Evolutionary conservation across 2,888 invertebrate species (phyloP).

Genomic region (Polylopha cassiicola): DNA sequence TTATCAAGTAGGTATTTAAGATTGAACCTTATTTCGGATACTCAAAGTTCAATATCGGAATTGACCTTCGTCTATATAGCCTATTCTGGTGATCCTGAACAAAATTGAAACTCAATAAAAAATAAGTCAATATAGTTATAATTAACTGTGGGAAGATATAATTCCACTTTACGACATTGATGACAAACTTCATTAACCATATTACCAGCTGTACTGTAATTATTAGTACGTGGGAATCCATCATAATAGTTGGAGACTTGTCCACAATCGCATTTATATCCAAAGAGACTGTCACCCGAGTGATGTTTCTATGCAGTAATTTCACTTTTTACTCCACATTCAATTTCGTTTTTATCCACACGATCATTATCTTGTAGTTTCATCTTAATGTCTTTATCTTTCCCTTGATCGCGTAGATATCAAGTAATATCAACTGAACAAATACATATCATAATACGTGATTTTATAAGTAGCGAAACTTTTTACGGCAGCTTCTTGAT

Average conservation of each 20-base stretch:
- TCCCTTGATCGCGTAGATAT: slow-evolving; percentile 17
- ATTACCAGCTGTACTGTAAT: no score
- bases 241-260: slow-evolving; percentile 38
- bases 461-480: slow-evolving; percentile 13
- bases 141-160: no score
- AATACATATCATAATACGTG: slow-evolving; percentile 26
- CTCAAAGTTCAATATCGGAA: no score
- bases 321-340: slow-evolving; percentile 41
- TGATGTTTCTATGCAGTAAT: slow-evolving; percentile 57
- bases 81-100: no score
- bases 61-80: no score
- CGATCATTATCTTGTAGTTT: slow-evolving; percentile 39
- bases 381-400: slow-evolving; percentile 39
- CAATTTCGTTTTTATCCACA: slow-evolving; percentile 39
- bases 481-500: slow-evolving; percentile 3
- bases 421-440: background rate
- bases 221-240: slow-evolving; percentile 10
- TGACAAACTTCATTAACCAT: no score
- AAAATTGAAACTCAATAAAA: no score
- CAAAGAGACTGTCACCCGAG: slow-evolving; percentile 48
- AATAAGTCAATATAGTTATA: no score
- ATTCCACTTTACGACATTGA: no score
- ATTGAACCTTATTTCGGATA: no score
- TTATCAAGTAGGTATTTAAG: no score
- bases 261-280: slow-evolving; percentile 39